phyloP scores from a whole-genome alignment of 2,797 vertebrate genomes.

The Danio albolineatus region DNA sequence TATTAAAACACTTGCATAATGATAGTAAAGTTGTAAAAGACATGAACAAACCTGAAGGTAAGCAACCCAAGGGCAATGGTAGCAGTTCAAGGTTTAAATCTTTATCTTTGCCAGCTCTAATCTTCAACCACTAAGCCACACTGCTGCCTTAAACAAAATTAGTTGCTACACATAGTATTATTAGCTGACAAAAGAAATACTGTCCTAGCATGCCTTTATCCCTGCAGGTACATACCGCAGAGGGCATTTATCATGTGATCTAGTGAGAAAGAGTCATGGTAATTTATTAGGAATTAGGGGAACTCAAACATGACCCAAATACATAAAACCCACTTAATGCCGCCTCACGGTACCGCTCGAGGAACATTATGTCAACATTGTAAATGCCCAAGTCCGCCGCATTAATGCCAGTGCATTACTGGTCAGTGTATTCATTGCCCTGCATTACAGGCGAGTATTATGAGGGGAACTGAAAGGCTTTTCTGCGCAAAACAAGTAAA shows the following conservation, averaged over 20 bases:
- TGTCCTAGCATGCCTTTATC: conserved; percentile 22
- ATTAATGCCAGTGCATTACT: conserved; percentile 32
- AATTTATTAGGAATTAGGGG: conserved; percentile 57
- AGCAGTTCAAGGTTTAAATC: neutral
- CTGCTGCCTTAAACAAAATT: neutral
- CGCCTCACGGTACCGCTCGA: conserved; percentile 33
- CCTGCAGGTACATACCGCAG: conserved; percentile 33
- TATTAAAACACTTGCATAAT: too few relatives aligned
- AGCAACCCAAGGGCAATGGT: neutral
- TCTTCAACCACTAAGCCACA: conserved; percentile 19
- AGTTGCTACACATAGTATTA: neutral
- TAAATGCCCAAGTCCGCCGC: conserved; percentile 31
- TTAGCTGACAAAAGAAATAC: conserved; percentile 13
- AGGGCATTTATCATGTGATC: conserved; percentile 50
- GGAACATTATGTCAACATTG: conserved; percentile 46
- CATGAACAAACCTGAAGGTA: neutral
- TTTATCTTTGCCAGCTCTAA: neutral
- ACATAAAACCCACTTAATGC: conserved; percentile 56
- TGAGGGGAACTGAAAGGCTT: neutral
- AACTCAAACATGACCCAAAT: conserved; percentile 60
- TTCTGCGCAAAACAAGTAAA: conserved; percentile 2
- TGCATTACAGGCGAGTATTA: neutral
- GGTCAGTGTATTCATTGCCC: conserved; percentile 31
- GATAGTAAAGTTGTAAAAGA: too few relatives aligned
- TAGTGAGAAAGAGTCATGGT: conserved; percentile 44